Percentiles rank a stretch among this genome's conserved stretches.
Evolutionary conservation across 2,113 vertebrate genomes (phyloP).

Genomic region (Microcebus murinus): DNA sequence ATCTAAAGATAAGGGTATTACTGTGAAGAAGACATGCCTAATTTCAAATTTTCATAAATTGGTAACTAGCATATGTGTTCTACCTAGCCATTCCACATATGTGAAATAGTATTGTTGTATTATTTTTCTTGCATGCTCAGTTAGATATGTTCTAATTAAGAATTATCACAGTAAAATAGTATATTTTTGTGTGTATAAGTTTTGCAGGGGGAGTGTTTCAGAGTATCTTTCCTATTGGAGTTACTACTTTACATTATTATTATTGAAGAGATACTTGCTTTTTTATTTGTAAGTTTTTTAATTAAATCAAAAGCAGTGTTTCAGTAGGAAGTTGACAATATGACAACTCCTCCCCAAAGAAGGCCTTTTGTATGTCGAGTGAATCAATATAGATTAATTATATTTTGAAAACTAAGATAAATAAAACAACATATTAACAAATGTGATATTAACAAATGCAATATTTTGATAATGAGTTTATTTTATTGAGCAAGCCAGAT

Average conservation of each 20-base stretch:
- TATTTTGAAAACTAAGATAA: constrained; percentile 72
- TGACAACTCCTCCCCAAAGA: background rate
- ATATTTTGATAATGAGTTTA: constrained; percentile 62
- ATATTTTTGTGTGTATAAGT: background rate
- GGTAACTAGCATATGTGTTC: background rate
- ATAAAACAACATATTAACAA: constrained; percentile 26
- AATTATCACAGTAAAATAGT: background rate
- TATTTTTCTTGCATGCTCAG: background rate
- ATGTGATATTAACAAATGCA: background rate
- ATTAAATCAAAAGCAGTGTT: background rate
- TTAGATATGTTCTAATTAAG: background rate
- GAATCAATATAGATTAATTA: constrained; percentile 62
- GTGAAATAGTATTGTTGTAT: background rate
- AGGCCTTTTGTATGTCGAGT: background rate
- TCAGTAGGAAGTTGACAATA: background rate
- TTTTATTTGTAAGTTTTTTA: background rate
- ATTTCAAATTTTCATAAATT: background rate
- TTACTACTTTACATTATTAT: background rate
- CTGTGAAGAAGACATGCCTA: background rate
- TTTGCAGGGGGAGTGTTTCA: background rate
- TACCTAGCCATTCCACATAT: background rate
- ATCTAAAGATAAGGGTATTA: background rate
- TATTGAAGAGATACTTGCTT: constrained; percentile 11
- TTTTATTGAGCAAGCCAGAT: constrained; percentile 60
- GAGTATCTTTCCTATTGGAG: constrained; percentile 1